Conservation (phyloP, 2,888 invertebrate species). For the Eilema caniola region DNA sequence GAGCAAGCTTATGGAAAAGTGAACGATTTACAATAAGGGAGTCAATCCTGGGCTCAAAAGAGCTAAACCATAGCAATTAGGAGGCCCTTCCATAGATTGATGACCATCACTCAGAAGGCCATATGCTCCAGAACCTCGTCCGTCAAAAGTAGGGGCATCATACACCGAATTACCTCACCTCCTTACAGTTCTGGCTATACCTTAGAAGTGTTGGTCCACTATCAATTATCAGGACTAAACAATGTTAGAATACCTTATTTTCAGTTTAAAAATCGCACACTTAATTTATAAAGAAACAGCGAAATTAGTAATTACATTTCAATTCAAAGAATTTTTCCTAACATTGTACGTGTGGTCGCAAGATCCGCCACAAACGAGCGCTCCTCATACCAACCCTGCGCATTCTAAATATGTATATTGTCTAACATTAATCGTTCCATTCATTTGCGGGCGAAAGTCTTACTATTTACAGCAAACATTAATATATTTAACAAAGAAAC, state of each 20-base stretch:
- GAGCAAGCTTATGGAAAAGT: too few relatives aligned
- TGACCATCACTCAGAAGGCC: too few relatives aligned
- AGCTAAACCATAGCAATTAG: too few relatives aligned
- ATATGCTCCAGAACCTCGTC: too few relatives aligned
- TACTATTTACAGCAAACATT: conserved; percentile 53
- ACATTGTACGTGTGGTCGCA: conserved; percentile 23
- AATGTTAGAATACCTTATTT: not conserved
- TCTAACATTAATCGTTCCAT: conserved; percentile 53
- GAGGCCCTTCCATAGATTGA: too few relatives aligned
- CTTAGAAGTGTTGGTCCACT: too few relatives aligned
- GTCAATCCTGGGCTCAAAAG: too few relatives aligned
- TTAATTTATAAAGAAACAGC: conserved; percentile 6
- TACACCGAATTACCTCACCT: too few relatives aligned
- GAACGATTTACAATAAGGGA: too few relatives aligned
- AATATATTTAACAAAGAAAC: conserved; percentile 60
- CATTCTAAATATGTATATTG: conserved; percentile 51
- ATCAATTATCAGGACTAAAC: not conserved
- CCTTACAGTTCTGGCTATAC: too few relatives aligned
- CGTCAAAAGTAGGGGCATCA: too few relatives aligned
- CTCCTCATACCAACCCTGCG: conserved; percentile 46
- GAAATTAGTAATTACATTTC: conserved; percentile 13
- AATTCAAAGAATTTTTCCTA: conserved; percentile 28
- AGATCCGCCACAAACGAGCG: conserved; percentile 30
- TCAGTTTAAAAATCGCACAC: conserved; percentile 3
- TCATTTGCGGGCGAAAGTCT: conserved; percentile 51